Base-by-base conservation (phyloP, 2,888 invertebrate species). In the Patella depressa region DNA sequence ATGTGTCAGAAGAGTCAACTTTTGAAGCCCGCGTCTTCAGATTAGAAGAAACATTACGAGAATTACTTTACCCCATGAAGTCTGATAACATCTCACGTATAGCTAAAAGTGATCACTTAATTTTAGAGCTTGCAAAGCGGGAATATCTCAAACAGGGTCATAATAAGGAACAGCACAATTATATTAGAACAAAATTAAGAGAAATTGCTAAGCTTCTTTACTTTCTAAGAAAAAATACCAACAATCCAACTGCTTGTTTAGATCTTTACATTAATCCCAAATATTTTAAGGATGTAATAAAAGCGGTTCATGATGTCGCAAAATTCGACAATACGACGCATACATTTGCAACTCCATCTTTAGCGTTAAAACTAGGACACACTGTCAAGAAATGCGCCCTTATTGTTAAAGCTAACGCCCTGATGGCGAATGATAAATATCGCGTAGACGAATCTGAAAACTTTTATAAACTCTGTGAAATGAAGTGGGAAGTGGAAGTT, bases 81-180 rank as follows among this genome's bases (percentile, higher is more conserved):
- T 15, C 57, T 17, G 57, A 57, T 57, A 15, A 17, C n/a, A 57
- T 57, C n/a, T 57, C 57, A 15, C 15, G 17, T 17, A 17, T 57
- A 57, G 57, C n/a, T 15, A 57, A 57, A 57, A 57, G 57, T n/a
- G 57, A 57, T n/a, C 57, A 57, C n/a, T 57, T 57, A n/a, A 57
- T 57, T 17, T 57, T 17, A 57, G 57, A 57, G 57, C 57, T 57
- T 5, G 57, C 57, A 17, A 57, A 57, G 57, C 15, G 57, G 57
- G 57, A 57, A 57, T 57, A 57, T 57, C 57, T 57, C n/a, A 57
- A 57, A 57, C 3, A n/a, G 15, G 57, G 57, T 17, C 57, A 57
- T n/a, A 57, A 57, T n/a, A 57, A 57, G n/a, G 57, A 57, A n/a
- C 57, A 57, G 7, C 57, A 57, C 7, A 57, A 57, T 57, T 57